phyloP scores from a whole-genome alignment of 2,797 vertebrate species.

The Buphagus erythrorhynchus region DNA sequence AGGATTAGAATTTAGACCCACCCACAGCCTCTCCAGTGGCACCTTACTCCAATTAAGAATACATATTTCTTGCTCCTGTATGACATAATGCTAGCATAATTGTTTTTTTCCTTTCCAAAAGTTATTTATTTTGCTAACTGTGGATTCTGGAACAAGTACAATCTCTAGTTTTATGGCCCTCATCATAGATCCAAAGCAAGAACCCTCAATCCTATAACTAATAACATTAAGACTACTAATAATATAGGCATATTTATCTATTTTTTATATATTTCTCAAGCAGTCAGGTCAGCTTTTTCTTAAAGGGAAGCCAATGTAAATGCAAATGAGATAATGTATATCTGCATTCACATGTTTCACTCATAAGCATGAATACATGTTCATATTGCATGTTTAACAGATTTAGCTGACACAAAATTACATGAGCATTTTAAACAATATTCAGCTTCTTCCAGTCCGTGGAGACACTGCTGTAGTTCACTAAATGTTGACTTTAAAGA shows the following conservation, averaged over 20 bases:
- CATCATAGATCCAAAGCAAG: not conserved
- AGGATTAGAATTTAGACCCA: slow-evolving; percentile 53
- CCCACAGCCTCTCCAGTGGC: not conserved
- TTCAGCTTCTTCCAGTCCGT: not conserved
- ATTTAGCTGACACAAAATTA: not conserved
- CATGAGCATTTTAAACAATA: not conserved
- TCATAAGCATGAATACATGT: not conserved
- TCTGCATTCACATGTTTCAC: not conserved
- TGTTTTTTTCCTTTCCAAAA: not conserved
- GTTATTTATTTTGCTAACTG: not conserved
- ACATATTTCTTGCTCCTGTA: not conserved
- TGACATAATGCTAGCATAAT: not conserved
- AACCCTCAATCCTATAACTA: not conserved
- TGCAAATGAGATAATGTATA: not conserved
- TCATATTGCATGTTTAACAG: not conserved
- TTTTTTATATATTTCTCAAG: not conserved
- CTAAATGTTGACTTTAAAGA: not conserved
- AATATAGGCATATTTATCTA: not conserved
- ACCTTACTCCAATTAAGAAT: not conserved
- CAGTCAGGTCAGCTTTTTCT: not conserved
- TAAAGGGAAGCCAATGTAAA: not conserved
- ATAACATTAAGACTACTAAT: not conserved
- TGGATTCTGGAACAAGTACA: not conserved
- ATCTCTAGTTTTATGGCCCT: not conserved
- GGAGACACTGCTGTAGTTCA: not conserved